Conservation (phyloP, 2,797 vertebrate genomes). For the Lacerta agilis region DNA sequence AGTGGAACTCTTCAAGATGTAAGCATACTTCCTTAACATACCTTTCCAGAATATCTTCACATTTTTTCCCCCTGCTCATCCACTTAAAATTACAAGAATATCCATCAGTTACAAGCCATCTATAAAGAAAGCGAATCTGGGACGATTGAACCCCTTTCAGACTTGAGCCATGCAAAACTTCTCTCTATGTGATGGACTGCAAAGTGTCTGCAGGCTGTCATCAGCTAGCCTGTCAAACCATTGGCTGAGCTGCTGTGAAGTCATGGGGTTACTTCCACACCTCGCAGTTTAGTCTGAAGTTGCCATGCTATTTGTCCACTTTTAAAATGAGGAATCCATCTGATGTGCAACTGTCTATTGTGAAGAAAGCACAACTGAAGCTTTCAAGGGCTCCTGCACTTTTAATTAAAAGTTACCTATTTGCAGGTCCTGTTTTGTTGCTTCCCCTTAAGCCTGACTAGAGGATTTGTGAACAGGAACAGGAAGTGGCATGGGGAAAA, state of each 20-base stretch:
- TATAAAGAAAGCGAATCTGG: not conserved
- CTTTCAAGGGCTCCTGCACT: not conserved
- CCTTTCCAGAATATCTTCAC: conserved; percentile 31
- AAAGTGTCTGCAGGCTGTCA: not conserved
- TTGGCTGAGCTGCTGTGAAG: not conserved
- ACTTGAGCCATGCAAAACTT: not conserved
- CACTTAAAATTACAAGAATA: not conserved
- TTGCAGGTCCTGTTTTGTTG: not conserved
- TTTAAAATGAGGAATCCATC: not conserved
- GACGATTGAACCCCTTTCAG: not conserved
- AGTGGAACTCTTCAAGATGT: conserved; percentile 18
- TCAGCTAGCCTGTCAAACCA: not conserved
- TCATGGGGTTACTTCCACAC: not conserved
- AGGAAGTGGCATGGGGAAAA: too few species aligned
- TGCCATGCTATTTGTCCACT: too few species aligned
- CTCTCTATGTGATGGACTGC: not conserved
- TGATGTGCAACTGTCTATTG: not conserved
- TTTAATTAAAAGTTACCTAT: not conserved
- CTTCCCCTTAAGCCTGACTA: not conserved
- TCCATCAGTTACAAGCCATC: not conserved
- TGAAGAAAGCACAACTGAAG: not conserved
- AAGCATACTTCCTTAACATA: conserved; percentile 41
- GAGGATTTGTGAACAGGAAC: not conserved
- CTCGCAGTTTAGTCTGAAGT: not conserved
- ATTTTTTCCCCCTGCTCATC: not conserved